Evolutionary conservation across 2,888 invertebrate species (phyloP).

Genomic region (Lasioglossum leucozonium): DNA sequence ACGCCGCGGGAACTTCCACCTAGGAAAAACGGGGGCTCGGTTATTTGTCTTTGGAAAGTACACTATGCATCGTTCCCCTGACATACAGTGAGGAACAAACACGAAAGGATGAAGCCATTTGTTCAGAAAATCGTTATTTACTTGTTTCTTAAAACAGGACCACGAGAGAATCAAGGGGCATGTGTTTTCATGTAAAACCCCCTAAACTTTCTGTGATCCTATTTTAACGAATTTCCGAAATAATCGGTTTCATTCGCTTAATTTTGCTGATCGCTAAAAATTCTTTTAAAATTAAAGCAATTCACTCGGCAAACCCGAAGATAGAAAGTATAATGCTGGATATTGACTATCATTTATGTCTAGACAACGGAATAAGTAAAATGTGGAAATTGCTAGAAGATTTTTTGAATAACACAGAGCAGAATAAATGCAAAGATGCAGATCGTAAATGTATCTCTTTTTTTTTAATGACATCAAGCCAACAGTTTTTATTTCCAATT

Average conservation of each 20-base stretch:
- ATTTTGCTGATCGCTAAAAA: neutral
- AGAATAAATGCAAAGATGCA: neutral
- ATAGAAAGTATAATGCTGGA: neutral
- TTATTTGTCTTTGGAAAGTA: slow-evolving; percentile 22
- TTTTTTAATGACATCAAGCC: neutral
- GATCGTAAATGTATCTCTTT: neutral
- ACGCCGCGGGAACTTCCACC: neutral
- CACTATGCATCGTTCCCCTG: neutral
- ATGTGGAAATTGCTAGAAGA: no score
- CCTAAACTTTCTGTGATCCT: neutral
- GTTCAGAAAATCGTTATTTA: neutral
- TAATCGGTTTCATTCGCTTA: neutral
- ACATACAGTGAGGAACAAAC: neutral
- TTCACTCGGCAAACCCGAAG: neutral
- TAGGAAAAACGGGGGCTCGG: neutral
- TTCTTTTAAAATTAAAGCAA: neutral
- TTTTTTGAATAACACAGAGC: no score
- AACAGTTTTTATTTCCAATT: neutral
- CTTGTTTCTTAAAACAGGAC: neutral
- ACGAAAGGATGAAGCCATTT: neutral
- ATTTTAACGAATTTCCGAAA: neutral
- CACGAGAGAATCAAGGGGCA: no score
- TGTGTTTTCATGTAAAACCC: neutral
- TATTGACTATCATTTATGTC: neutral
- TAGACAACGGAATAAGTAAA: neutral